phyloP scores from a whole-genome alignment of 2,113 vertebrate genomes.

The Ondatra zibethicus region DNA sequence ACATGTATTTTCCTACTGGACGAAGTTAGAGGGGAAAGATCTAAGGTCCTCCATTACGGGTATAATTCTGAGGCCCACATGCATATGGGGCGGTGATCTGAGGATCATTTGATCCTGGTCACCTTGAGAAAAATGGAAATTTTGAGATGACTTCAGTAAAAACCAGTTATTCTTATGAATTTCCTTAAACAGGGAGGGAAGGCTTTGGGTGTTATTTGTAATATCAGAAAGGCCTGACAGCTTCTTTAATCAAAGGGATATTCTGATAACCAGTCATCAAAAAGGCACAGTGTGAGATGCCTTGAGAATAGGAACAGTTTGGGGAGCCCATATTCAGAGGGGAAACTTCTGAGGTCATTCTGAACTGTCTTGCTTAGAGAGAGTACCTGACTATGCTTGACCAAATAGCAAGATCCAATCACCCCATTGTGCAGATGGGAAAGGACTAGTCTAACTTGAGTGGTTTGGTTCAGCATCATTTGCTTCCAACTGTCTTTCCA shows the following conservation, averaged over 20 bases:
- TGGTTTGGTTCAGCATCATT: neutral
- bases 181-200: neutral
- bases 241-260: neutral
- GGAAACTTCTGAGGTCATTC: neutral
- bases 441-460: rapidly evolving
- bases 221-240: neutral
- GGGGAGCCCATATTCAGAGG: neutral
- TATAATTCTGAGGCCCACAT: neutral
- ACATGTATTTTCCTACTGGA: neutral
- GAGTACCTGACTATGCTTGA: neutral
- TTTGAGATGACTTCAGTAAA: neutral
- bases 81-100: too few relatives aligned
- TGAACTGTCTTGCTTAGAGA: neutral
- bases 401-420: neutral
- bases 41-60: neutral
- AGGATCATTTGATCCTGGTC: neutral
- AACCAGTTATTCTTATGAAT: neutral
- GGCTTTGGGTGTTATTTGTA: neutral
- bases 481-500: neutral
- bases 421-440: neutral
- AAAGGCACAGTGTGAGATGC: neutral
- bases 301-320: neutral
- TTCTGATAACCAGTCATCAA: neutral
- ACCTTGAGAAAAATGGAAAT: neutral
- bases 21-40: neutral